Evolutionary conservation across 2,888 invertebrate genomes (phyloP).

Genomic region (Craniophora ligustri): DNA sequence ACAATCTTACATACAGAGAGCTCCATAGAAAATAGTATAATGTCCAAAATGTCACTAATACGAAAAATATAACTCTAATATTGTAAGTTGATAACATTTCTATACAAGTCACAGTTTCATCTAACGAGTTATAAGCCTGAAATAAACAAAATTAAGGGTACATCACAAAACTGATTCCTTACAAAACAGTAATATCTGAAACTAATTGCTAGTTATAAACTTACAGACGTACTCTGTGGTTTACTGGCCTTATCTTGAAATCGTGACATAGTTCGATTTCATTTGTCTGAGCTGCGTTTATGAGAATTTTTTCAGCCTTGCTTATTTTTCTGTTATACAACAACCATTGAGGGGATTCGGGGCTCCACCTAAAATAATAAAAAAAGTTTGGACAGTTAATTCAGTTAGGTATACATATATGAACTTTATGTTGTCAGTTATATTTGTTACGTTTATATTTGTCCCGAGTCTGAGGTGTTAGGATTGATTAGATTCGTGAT

Average conservation of each 20-base stretch:
- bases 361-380: constrained; percentile 71
- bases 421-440: too few relatives aligned
- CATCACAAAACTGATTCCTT: background rate
- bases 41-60: constrained; percentile 67
- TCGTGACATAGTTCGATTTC: constrained; percentile 70
- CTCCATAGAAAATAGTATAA: constrained; percentile 73
- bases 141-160: constrained; percentile 43
- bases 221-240: constrained; percentile 81
- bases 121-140: constrained; percentile 78
- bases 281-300: constrained; percentile 73
- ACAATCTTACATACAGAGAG: constrained; percentile 71
- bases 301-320: constrained; percentile 72
- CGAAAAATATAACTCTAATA: constrained; percentile 64
- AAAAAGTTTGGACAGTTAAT: constrained; percentile 3
- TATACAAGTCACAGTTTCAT: constrained; percentile 74
- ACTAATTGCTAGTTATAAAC: constrained; percentile 43
- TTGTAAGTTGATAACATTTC: constrained; percentile 72
- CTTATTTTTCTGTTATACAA: constrained; percentile 73
- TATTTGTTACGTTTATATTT: too few relatives aligned
- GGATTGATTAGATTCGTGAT: too few relatives aligned
- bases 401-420: background rate
- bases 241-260: constrained; percentile 83
- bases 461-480: too few relatives aligned
- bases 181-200: background rate
- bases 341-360: constrained; percentile 85